Percentiles rank a stretch among this genome's conserved stretches.
Conservation (phyloP, 2,797 vertebrate species). For the Gobio occitaniae region DNA sequence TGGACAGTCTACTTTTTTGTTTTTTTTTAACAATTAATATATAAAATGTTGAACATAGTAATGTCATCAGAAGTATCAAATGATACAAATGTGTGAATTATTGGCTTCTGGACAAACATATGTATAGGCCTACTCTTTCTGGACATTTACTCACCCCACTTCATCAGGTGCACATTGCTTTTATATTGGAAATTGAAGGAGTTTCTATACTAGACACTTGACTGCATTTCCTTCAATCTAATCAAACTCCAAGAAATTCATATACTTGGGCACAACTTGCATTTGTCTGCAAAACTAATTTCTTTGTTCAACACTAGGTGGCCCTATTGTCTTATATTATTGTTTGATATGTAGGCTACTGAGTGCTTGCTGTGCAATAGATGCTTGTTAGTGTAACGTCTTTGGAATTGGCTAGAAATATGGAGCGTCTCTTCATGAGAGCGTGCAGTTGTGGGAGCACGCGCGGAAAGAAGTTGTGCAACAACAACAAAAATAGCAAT, state of each 20-base stretch:
- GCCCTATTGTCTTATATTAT: neutral
- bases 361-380: neutral
- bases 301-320: constrained; percentile 3
- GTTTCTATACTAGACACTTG: neutral
- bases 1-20: neutral
- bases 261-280: neutral
- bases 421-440: neutral
- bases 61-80: neutral
- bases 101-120: neutral
- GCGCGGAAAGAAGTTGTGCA: no score
- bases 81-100: neutral
- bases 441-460: no score
- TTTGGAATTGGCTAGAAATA: no score
- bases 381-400: no score
- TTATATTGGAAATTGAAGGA: neutral
- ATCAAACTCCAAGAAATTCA: no score
- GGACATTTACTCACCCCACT: neutral
- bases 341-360: neutral
- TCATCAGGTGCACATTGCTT: neutral
- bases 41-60: neutral
- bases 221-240: neutral
- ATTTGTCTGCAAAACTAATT: neutral
- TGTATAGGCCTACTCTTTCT: no score
- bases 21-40: no score
- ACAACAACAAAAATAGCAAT: no score